Conservation (phyloP, 2,113 vertebrate species). For the Guaruba guarouba region DNA sequence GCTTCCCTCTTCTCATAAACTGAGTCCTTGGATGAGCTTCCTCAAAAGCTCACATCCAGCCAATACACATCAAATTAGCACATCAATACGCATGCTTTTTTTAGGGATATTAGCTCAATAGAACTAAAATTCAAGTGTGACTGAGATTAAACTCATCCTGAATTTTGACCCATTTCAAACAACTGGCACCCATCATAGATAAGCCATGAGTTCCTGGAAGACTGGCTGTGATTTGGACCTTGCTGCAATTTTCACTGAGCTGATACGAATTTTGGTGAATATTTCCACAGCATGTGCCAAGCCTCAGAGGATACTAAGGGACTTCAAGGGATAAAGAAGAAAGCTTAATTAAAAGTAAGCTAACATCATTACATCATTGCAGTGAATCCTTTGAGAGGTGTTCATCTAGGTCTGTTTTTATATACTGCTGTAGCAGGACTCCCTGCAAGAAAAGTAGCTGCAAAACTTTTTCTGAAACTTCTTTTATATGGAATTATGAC, state of each 20-base stretch:
- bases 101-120: not conserved
- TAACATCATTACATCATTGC: not conserved
- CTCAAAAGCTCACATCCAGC: not conserved
- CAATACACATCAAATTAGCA: not conserved
- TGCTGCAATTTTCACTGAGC: not conserved
- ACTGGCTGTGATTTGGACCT: not conserved
- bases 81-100: not conserved
- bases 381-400: not conserved
- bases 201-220: not conserved
- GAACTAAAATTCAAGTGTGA: not conserved
- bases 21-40: not conserved
- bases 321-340: not conserved
- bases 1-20: not conserved
- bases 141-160: not conserved
- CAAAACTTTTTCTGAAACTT: not conserved
- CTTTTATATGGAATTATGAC: not conserved
- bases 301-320: not conserved
- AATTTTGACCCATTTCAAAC: not conserved
- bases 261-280: not conserved
- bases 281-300: not conserved
- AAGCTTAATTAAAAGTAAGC: constrained; percentile 25
- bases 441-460: not conserved
- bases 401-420: not conserved
- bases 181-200: rapidly evolving
- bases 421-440: not conserved